phyloP scores from a whole-genome alignment of 2,888 invertebrate genomes.

The Cantharis flavilabris region DNA sequence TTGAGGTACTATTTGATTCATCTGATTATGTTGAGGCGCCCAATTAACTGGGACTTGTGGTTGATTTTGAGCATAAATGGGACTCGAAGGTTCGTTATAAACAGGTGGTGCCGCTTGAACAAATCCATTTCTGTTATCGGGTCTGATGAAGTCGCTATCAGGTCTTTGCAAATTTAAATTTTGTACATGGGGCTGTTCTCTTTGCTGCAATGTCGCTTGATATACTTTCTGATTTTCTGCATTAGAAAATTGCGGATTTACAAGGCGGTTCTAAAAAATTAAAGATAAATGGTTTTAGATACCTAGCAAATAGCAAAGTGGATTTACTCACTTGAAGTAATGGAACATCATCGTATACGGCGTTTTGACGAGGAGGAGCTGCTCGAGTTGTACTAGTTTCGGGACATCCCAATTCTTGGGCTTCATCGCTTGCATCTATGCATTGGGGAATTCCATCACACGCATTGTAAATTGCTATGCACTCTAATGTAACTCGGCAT shows the following conservation, averaged over 20 bases:
- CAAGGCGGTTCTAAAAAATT: slow-evolving; percentile 16
- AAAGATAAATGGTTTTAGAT: background rate
- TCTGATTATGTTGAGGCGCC: slow-evolving; percentile 42
- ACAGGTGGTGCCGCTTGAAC: slow-evolving; percentile 42
- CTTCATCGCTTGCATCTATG: slow-evolving; percentile 90
- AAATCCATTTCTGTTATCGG: slow-evolving; percentile 38
- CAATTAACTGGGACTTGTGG: slow-evolving; percentile 37
- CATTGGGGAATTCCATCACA: slow-evolving; percentile 94
- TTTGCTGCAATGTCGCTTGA: background rate
- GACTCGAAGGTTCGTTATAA: slow-evolving; percentile 52
- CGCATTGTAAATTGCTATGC: slow-evolving; percentile 93
- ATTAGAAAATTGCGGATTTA: slow-evolving; percentile 19
- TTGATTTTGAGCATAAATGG: slow-evolving; percentile 33
- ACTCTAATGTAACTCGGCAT: slow-evolving; percentile 84
- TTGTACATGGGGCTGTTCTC: slow-evolving; percentile 20
- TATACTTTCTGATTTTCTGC: slow-evolving; percentile 21
- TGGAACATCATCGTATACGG: slow-evolving; percentile 5
- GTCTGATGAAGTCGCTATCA: slow-evolving; percentile 42
- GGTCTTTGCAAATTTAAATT: slow-evolving; percentile 20
- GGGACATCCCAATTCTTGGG: slow-evolving; percentile 79
- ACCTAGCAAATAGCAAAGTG: background rate
- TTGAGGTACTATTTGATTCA: slow-evolving; percentile 44
- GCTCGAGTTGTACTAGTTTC: slow-evolving; percentile 53
- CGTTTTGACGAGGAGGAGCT: slow-evolving; percentile 5
- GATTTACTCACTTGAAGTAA: slow-evolving; percentile 2